These are phyloP conservation scores for Amniataba percoides DNA, from an alignment of 2,797 vertebrate species.

Conservation along the genomic window DNA sequence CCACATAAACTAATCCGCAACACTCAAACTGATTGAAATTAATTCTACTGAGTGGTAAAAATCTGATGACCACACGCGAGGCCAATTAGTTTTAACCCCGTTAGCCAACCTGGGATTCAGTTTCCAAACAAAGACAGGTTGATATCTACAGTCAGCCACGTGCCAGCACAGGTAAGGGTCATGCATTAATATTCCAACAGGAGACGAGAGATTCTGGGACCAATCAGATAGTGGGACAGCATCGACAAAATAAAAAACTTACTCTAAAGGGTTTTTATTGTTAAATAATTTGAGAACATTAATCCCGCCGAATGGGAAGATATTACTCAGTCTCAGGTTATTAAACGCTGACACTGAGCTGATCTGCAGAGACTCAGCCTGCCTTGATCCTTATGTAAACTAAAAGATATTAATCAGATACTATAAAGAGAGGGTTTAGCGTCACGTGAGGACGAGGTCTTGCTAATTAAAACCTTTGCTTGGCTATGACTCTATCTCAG, in stretches of 20 bases:
- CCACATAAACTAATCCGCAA: slow-evolving; percentile 11
- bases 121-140: slow-evolving; percentile 35
- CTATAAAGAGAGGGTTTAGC: not conserved
- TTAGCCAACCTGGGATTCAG: slow-evolving; percentile 26
- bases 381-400: not conserved
- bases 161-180: slow-evolving; percentile 42
- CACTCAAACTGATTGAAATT: slow-evolving; percentile 36
- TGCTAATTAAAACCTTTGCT: not conserved
- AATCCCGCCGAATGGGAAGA: not conserved
- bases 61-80: slow-evolving; percentile 16
- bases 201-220: slow-evolving; percentile 26
- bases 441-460: not conserved
- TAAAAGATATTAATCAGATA: not conserved
- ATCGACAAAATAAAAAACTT: slow-evolving; percentile 12
- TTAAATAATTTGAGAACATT: not conserved
- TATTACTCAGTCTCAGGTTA: not conserved
- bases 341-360: slow-evolving; percentile 6
- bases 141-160: slow-evolving; percentile 10
- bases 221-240: not conserved
- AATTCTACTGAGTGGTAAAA: slow-evolving; percentile 17
- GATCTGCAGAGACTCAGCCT: not conserved
- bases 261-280: not conserved
- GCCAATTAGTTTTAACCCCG: slow-evolving; percentile 2
- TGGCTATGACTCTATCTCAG: not conserved
- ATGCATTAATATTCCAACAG: slow-evolving; percentile 69